phyloP scores from a whole-genome alignment of 2,113 vertebrate species.

The Aldabrachelys gigantea region DNA sequence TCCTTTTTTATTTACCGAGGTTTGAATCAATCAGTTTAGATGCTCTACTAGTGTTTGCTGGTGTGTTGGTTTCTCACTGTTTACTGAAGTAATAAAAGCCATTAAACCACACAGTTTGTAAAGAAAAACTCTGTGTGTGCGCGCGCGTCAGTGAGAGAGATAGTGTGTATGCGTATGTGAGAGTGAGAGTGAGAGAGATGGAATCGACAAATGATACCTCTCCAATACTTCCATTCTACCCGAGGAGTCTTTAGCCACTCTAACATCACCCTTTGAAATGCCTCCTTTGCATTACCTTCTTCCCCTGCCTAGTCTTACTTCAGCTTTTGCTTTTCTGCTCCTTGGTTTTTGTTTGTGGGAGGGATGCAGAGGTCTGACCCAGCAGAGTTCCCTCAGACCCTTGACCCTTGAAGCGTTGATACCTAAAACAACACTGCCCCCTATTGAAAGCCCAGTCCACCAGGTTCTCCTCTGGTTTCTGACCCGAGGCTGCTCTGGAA shows the following conservation, averaged over 20 bases:
- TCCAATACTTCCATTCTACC: not conserved
- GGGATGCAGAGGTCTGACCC: not conserved
- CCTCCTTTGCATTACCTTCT: not conserved
- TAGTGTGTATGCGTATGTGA: rapidly evolving
- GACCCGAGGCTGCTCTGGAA: not conserved
- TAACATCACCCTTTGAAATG: not conserved
- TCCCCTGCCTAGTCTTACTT: not conserved
- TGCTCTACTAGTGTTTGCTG: not conserved
- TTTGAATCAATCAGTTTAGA: not conserved
- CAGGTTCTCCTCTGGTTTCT: not conserved
- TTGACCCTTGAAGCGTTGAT: not conserved
- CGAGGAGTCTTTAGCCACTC: not conserved
- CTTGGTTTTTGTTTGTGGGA: not conserved
- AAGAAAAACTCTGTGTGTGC: not conserved
- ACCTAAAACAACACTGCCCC: not conserved
- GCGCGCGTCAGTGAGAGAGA: not conserved
- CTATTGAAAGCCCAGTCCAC: not conserved
- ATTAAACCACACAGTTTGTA: not conserved
- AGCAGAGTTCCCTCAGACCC: not conserved
- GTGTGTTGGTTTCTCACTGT: slow-evolving; percentile 9
- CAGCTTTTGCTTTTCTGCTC: not conserved
- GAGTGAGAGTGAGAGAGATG: not conserved
- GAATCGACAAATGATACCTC: not conserved
- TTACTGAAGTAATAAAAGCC: slow-evolving; percentile 58
- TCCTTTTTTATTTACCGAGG: slow-evolving; percentile 1